A percentile compares a stretch with the other conserved stretches of the same genome.
Evolutionary conservation across 2,113 vertebrate genomes (phyloP).

Genomic region (Mesitornis unicolor): DNA sequence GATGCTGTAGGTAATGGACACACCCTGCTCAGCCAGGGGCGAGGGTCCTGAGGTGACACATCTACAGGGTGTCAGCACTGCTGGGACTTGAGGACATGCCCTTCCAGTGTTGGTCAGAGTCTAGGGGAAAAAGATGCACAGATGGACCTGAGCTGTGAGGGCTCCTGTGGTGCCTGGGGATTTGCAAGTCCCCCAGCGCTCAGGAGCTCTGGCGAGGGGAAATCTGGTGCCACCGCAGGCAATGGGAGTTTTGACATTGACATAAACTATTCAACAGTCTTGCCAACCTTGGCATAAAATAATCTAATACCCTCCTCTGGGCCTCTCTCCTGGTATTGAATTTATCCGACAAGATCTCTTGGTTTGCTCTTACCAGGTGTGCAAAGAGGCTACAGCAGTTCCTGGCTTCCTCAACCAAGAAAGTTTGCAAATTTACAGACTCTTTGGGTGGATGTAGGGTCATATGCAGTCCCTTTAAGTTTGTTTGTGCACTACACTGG

Average conservation of each 20-base stretch:
- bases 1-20: not conserved
- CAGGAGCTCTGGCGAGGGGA: rapidly evolving
- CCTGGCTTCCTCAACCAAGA: not conserved
- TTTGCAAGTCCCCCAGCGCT: not conserved
- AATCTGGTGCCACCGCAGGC: rapidly evolving
- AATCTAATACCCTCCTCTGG: not conserved
- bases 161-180: rapidly evolving
- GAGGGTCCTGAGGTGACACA: not conserved
- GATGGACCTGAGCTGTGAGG: not conserved
- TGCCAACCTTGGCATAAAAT: not conserved
- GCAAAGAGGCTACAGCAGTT: not conserved
- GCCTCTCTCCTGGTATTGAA: not conserved
- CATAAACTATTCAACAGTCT: not conserved
- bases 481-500: not conserved
- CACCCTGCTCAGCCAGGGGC: not conserved
- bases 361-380: not conserved
- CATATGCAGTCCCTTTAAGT: rapidly evolving
- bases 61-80: not conserved
- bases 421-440: not conserved
- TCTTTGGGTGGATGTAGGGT: not conserved
- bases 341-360: not conserved
- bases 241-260: not conserved
- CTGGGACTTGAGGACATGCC: rapidly evolving
- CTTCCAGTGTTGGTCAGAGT: not conserved
- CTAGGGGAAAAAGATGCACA: not conserved